These are phyloP conservation scores for Pristiophorus japonicus DNA, from an alignment of 2,113 vertebrate species.

Conservation along the genomic window DNA sequence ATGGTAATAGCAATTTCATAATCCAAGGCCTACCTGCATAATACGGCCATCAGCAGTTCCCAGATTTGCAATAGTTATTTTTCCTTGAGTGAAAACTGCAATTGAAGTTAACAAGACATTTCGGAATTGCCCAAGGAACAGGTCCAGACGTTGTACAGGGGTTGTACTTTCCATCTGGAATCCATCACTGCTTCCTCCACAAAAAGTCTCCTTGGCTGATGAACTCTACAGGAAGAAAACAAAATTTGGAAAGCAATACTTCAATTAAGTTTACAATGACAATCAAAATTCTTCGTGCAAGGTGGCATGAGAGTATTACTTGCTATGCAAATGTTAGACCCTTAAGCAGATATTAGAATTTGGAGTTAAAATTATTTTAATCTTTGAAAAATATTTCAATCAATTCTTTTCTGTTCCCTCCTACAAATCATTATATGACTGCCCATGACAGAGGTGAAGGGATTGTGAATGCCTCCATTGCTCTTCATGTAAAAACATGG, in stretches of 20 bases:
- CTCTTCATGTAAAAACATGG: not conserved
- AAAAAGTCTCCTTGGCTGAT: slow-evolving; percentile 70
- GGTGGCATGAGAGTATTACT: slow-evolving; percentile 45
- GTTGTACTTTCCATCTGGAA: slow-evolving; percentile 85
- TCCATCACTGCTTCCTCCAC: slow-evolving; percentile 73
- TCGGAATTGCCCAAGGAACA: slow-evolving; percentile 79
- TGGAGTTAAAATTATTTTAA: not conserved
- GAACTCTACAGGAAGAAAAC: slow-evolving; percentile 69
- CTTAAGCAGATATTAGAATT: not conserved
- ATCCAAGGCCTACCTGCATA: slow-evolving; percentile 72
- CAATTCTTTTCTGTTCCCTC: not conserved
- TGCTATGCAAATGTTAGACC: not conserved
- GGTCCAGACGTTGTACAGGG: slow-evolving; percentile 77
- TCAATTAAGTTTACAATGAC: slow-evolving; percentile 43
- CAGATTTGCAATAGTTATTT: slow-evolving; percentile 79
- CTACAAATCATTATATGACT: not conserved
- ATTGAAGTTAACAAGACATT: slow-evolving; percentile 80
- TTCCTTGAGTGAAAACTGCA: slow-evolving; percentile 65
- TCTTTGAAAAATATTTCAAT: not conserved
- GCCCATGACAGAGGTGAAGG: not conserved
- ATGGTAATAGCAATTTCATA: not conserved
- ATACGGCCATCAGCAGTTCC: slow-evolving; percentile 82
- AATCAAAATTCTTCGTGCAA: slow-evolving; percentile 45
- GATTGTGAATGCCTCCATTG: not conserved
- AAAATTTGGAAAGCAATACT: slow-evolving; percentile 45